Conservation (phyloP, 2,888 invertebrate genomes). For the Cremastobaeus sp. region DNA sequence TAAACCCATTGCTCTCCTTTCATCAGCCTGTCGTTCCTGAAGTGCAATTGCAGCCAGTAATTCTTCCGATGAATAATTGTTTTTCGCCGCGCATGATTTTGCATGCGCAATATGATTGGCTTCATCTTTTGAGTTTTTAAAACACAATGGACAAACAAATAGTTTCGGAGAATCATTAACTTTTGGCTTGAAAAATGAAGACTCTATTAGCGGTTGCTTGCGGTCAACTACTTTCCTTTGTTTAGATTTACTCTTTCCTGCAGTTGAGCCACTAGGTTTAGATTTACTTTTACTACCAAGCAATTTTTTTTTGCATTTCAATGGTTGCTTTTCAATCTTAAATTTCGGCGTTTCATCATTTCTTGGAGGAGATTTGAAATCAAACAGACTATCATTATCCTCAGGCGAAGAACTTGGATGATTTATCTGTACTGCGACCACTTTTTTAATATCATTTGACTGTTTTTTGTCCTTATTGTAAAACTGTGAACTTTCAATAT, state of each 20-base stretch:
- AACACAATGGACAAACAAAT: slow-evolving; percentile 74
- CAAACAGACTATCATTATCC: slow-evolving; percentile 69
- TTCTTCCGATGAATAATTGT: slow-evolving; percentile 74
- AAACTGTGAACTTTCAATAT: slow-evolving; percentile 38
- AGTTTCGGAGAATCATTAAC: slow-evolving; percentile 60
- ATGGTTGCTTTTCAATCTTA: slow-evolving; percentile 52
- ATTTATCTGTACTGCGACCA: neutral
- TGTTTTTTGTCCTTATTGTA: slow-evolving; percentile 25
- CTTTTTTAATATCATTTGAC: neutral
- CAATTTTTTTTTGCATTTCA: slow-evolving; percentile 57
- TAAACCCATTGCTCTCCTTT: slow-evolving; percentile 77
- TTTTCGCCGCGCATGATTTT: slow-evolving; percentile 76
- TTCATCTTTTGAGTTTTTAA: slow-evolving; percentile 70
- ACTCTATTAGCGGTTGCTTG: slow-evolving; percentile 69
- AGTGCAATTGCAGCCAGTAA: slow-evolving; percentile 75
- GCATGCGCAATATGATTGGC: slow-evolving; percentile 69
- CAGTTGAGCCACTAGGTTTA: neutral
- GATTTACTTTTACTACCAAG: slow-evolving; percentile 20
- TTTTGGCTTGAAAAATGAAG: slow-evolving; percentile 70
- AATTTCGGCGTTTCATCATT: slow-evolving; percentile 34
- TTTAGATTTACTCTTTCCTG: slow-evolving; percentile 33
- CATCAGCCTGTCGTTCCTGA: slow-evolving; percentile 76
- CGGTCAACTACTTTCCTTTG: slow-evolving; percentile 43
- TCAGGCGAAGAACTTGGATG: slow-evolving; percentile 7
- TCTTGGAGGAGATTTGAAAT: slow-evolving; percentile 72